Base-by-base conservation (phyloP, 23 tunicate species). In the Phallusia fumigata region DNA sequence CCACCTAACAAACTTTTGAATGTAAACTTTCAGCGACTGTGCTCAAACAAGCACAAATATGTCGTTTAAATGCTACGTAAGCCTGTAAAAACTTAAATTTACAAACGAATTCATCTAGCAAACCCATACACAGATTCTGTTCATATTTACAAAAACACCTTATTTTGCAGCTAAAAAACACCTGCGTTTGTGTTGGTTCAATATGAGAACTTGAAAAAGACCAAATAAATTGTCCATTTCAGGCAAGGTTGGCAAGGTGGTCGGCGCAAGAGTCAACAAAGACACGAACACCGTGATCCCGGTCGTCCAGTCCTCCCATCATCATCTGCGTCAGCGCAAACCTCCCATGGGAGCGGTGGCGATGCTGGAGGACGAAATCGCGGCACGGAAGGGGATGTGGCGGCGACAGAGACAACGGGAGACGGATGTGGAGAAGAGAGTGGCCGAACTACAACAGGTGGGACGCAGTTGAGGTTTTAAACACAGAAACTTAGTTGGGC, bases 321-420 rank as follows among this genome's bases (percentile, higher is more conserved):
- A 85, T 36, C 88, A 89, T 73, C 73, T 90, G 31, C 74, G 84
- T 52, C 87, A 84, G 73, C 79, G 93, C 58, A 85, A 85, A 36
- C 93, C 98, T 35, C 95, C 98, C 2, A 82, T 87, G 78, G 98
- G 98, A 72, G 76, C 93, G 21, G 85, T 93, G 73, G 89, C 83
- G 77, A 85, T 93, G 90, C 84, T 93, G 74, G 98, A 93, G 58
- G 93, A 93, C 65, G 98, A 93, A 53, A 85, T 86, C 47, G 93
- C 98, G 15, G 90, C 93, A 44, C 82, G 92, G 65, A 85, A 88
- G 26, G 98, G 98, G 31, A 73, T 80, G 73, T 93, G 93, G 93
- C 82, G 98, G 77, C 76, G 89, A 44, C 89, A 84, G 74, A 75
- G 92, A 33, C 88, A 84, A 65, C 64, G 89, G 19, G 92, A 92